Conservation (phyloP, 37 sponge, comb jelly and placozoan species). For the Hormiphora californensis region DNA sequence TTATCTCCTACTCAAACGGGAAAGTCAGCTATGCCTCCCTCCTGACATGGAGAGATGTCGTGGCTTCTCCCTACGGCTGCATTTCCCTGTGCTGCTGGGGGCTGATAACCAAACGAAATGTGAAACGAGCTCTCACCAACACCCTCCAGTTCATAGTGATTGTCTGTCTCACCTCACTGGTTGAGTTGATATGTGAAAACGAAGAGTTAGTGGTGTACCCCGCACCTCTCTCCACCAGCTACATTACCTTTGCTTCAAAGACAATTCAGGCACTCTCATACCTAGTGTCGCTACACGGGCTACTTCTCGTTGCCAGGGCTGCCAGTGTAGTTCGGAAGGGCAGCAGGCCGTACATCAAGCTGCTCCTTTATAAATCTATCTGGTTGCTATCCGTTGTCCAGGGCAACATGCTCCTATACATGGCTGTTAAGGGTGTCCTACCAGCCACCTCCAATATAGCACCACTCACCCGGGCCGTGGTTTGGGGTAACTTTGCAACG, state of each 20-base stretch:
- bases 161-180: slow-evolving; percentile 7
- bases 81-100: slow-evolving; percentile 28
- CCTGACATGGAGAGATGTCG: slow-evolving; percentile 32
- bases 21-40: slow-evolving; percentile 46
- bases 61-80: slow-evolving; percentile 17
- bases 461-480: slow-evolving; percentile 22
- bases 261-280: background rate
- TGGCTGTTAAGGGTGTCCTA: background rate
- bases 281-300: background rate
- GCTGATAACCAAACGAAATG: background rate
- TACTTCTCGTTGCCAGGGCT: background rate
- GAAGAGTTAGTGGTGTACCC: slow-evolving; percentile 39
- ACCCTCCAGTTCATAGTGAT: slow-evolving; percentile 17
- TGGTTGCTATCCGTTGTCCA: slow-evolving; percentile 14
- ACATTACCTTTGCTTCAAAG: slow-evolving; percentile 36
- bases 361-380: slow-evolving; percentile 14
- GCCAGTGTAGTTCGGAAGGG: background rate
- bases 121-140: background rate
- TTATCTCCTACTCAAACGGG: slow-evolving; percentile 40
- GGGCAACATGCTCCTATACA: slow-evolving; percentile 1
- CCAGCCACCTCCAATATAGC: slow-evolving; percentile 1
- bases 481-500: slow-evolving; percentile 43
- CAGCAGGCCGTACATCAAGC: slow-evolving; percentile 17
- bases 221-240: slow-evolving; percentile 6
- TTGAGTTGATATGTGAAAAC: slow-evolving; percentile 45